Conservation (phyloP, 2,113 vertebrate species). For the Varanus salvator region DNA sequence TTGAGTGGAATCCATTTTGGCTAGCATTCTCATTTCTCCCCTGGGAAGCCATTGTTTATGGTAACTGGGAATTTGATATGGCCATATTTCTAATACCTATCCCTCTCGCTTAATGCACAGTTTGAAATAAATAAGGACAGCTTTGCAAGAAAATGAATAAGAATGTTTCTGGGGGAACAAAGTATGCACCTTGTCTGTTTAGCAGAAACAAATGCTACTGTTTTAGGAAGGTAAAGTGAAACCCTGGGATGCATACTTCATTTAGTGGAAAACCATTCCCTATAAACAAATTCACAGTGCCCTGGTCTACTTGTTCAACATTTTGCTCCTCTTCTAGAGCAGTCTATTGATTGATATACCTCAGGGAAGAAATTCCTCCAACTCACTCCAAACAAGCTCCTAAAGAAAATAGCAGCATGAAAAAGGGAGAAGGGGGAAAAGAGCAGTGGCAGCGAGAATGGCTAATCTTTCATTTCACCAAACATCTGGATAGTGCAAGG, state of each 20-base stretch:
- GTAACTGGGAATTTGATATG: conserved; percentile 62
- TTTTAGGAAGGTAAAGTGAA: conserved; percentile 65
- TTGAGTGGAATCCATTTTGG: conserved; percentile 75
- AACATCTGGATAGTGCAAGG: conserved; percentile 81
- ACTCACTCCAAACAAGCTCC: conserved; percentile 79
- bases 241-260: conserved; percentile 52
- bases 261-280: conserved; percentile 58
- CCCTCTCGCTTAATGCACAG: conserved; percentile 44
- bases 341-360: conserved; percentile 81
- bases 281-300: conserved; percentile 76
- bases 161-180: conserved; percentile 12
- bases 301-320: conserved; percentile 61
- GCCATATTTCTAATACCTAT: conserved; percentile 58
- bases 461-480: conserved; percentile 82
- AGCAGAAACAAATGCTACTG: conserved; percentile 61
- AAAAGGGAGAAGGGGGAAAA: conserved; percentile 71
- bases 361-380: conserved; percentile 79
- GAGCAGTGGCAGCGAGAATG: conserved; percentile 77
- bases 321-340: conserved; percentile 73
- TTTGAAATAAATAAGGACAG: conserved; percentile 59
- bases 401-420: conserved; percentile 82
- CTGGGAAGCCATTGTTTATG: conserved; percentile 61
- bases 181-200: conserved; percentile 58
- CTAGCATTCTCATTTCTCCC: conserved; percentile 69
- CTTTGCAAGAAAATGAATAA: conserved; percentile 46